phyloP scores from a whole-genome alignment of 2,888 invertebrate species.

The Erebia epiphron region DNA sequence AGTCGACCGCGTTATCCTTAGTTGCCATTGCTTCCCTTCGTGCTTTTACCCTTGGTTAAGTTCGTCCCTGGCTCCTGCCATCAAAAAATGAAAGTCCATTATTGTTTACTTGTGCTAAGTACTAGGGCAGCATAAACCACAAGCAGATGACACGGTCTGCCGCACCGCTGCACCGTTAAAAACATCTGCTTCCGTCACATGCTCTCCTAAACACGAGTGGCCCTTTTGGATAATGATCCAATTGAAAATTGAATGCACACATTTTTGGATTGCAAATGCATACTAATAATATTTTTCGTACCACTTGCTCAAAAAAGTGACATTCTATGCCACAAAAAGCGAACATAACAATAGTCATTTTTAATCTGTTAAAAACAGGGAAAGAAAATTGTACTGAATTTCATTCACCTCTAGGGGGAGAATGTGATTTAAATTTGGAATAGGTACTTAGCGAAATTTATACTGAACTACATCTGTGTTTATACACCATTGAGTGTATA shows the following conservation, averaged over 20 bases:
- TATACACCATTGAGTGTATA: too few relatives aligned
- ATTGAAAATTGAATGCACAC: slow-evolving; percentile 18
- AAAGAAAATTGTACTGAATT: too few relatives aligned
- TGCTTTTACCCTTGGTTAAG: not conserved
- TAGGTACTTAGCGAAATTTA: too few relatives aligned
- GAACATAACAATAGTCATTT: too few relatives aligned
- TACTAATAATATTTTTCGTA: not conserved
- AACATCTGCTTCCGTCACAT: slow-evolving; percentile 43
- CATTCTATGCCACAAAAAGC: too few relatives aligned
- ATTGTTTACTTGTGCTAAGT: slow-evolving; percentile 15
- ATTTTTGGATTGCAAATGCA: not conserved
- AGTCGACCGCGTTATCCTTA: not conserved
- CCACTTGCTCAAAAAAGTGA: too few relatives aligned
- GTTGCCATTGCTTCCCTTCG: not conserved
- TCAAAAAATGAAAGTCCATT: not conserved
- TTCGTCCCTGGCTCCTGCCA: too few relatives aligned
- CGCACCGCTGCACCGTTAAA: slow-evolving; percentile 27
- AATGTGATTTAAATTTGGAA: too few relatives aligned
- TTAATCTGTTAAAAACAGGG: too few relatives aligned
- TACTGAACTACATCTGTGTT: too few relatives aligned
- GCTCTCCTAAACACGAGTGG: slow-evolving; percentile 31
- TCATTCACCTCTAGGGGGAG: too few relatives aligned
- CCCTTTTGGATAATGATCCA: slow-evolving; percentile 16
- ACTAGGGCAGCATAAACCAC: slow-evolving; percentile 38
- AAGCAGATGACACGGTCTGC: slow-evolving; percentile 39